phyloP scores from a whole-genome alignment of 2,113 vertebrate species.

The Gulo gulo region DNA sequence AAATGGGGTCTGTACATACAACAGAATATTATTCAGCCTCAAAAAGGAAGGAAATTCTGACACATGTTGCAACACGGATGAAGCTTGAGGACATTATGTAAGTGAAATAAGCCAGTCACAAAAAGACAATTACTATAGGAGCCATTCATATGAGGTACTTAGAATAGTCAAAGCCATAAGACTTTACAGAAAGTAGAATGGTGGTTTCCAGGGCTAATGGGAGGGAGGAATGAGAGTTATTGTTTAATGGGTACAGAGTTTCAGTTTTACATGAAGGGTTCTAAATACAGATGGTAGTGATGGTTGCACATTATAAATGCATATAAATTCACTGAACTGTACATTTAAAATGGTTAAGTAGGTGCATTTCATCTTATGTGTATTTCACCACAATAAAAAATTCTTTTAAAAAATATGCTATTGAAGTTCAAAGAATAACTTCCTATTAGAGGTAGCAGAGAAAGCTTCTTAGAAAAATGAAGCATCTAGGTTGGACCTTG shows the following conservation, averaged over 20 bases:
- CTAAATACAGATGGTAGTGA: background rate
- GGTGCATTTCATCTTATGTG: background rate
- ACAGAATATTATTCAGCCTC: background rate
- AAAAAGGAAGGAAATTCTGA: background rate
- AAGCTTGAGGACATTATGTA: background rate
- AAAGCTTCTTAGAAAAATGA: background rate
- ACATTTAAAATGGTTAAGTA: background rate
- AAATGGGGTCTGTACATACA: background rate
- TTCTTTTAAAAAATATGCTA: background rate
- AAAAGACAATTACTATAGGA: background rate
- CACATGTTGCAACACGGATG: background rate
- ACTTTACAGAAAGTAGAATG: background rate
- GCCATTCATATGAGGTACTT: background rate
- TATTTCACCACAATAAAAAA: conserved; percentile 7
- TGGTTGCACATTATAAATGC: background rate
- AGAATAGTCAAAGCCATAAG: background rate
- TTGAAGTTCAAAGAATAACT: background rate
- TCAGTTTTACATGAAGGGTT: background rate
- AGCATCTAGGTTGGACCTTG: background rate
- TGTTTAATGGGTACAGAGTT: background rate
- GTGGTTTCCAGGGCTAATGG: background rate
- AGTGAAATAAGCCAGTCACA: background rate
- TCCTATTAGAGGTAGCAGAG: background rate
- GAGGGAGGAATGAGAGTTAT: background rate
- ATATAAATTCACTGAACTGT: background rate